These are phyloP conservation scores for Metopia argyrocephala DNA, from an alignment of 2,888 invertebrate species.

Conservation along the genomic window DNA sequence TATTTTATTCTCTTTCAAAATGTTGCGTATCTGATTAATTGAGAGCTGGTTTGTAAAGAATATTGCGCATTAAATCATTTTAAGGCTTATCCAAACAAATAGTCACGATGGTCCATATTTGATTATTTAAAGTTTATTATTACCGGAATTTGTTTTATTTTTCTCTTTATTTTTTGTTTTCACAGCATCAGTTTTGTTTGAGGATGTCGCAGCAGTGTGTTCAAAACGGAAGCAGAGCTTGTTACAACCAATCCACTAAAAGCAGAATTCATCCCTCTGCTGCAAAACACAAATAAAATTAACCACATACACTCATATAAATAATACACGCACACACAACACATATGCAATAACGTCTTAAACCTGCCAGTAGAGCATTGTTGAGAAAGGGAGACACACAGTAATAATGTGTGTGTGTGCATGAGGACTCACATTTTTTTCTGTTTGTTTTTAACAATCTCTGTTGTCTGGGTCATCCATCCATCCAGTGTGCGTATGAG, in stretches of 20 bases:
- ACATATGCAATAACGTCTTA: not conserved
- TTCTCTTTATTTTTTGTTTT: no score
- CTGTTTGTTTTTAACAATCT: constrained; percentile 7
- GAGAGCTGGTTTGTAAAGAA: constrained; percentile 3
- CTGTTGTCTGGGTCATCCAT: constrained; percentile 60
- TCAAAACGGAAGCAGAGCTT: constrained; percentile 44
- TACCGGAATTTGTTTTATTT: not conserved
- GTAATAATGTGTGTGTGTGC: constrained; percentile 24
- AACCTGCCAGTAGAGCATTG: not conserved
- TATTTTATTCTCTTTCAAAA: not conserved
- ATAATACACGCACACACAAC: constrained; percentile 30
- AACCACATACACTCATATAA: constrained; percentile 16
- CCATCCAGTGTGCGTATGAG: constrained; percentile 49
- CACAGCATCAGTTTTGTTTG: constrained; percentile 48
- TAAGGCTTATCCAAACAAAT: constrained; percentile 35
- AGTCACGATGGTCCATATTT: constrained; percentile 23
- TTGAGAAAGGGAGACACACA: constrained; percentile 51
- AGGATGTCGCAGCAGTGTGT: constrained; percentile 37
- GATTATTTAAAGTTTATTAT: constrained; percentile 38
- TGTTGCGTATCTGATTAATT: constrained; percentile 57
- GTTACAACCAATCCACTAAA: constrained; percentile 54
- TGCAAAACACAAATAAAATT: not conserved
- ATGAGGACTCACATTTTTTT: constrained; percentile 65
- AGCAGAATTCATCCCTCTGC: constrained; percentile 61
- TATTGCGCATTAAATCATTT: constrained; percentile 59